These are phyloP conservation scores for Thamnaconus septentrionalis DNA, from an alignment of 2,113 vertebrate genomes.

Conservation along the genomic window DNA sequence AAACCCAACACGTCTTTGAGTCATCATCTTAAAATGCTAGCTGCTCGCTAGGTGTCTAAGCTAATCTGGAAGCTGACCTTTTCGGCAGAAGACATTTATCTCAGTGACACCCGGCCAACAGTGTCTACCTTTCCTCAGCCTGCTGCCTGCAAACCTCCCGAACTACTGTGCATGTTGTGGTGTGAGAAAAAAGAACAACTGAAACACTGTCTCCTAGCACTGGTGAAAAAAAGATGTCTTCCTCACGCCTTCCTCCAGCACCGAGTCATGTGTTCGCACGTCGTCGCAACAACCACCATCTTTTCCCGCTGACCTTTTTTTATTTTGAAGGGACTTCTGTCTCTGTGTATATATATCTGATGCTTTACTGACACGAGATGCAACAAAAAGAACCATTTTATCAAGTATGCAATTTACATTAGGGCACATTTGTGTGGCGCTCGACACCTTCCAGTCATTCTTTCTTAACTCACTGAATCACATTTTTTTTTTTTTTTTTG, in stretches of 20 bases:
- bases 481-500: constrained; percentile 5
- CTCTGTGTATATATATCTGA: constrained; percentile 22
- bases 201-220: constrained; percentile 17
- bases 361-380: constrained; percentile 37
- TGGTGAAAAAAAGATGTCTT: constrained; percentile 49
- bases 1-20: no score
- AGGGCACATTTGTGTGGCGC: constrained; percentile 38
- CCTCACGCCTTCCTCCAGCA: constrained; percentile 45
- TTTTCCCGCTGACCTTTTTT: constrained; percentile 9
- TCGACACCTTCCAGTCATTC: constrained; percentile 21
- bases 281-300: neutral
- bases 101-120: no score
- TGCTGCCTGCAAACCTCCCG: constrained; percentile 49
- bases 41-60: no score
- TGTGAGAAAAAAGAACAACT: constrained; percentile 7
- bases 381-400: constrained; percentile 18
- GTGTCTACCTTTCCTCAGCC: constrained; percentile 69
- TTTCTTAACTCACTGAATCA: constrained; percentile 30
- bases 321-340: constrained; percentile 26
- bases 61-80: no score
- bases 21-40: no score
- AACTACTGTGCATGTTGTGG: constrained; percentile 3
- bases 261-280: constrained; percentile 15
- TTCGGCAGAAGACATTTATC: neutral
- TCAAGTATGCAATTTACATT: constrained; percentile 51